Evolutionary conservation across 2,797 vertebrate species (phyloP), one percentile per base, ranked within the genome.

Genomic region (Chloroceryle amazona): DNA sequence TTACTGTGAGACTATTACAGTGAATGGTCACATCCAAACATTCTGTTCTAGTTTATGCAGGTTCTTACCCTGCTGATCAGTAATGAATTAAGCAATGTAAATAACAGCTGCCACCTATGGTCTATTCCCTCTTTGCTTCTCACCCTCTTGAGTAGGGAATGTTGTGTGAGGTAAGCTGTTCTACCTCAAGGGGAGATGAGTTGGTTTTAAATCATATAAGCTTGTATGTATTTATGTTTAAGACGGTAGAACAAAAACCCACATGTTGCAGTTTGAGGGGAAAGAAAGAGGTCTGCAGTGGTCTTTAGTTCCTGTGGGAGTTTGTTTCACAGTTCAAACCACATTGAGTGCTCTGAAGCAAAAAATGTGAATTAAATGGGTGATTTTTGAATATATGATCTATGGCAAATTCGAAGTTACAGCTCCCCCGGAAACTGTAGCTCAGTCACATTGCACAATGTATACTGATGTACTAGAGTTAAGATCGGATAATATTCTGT

Each of bases 371-470:
- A 93, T 92, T 82, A 96, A 96, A 97, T 68, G 92, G 86, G 57
- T 86, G 70, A 95, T 87, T 96, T 96, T 89, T 96, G 88, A 96
- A 96, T 94, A 96, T 72, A 85, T 81, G 86, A 93, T 93, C 83
- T 97, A 94, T 31, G 57, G 89, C 31, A 94, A 96, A 92, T 74
- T 92, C 90, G 58, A 68, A 96, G 93, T 96, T 95, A 97, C 9
- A 12, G 81, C 89, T 97, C 94, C 95, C 95, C 39, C 3, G 3
- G 83, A 96, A 94, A 96, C 93, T 55, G 86, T 79, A 95, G 83
- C 86, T 95, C 90, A 76, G 70, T 54, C 82, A 81, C 81, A 90
- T 0, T 85, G 92, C 80, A 91, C 94, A 90, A 87, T 82, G 90
- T 96, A 93, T 95, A 95, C 60, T 93, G 86, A 96, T 84, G 86